phyloP scores from a whole-genome alignment of 2,797 vertebrate genomes.

The Falco rusticolus region DNA sequence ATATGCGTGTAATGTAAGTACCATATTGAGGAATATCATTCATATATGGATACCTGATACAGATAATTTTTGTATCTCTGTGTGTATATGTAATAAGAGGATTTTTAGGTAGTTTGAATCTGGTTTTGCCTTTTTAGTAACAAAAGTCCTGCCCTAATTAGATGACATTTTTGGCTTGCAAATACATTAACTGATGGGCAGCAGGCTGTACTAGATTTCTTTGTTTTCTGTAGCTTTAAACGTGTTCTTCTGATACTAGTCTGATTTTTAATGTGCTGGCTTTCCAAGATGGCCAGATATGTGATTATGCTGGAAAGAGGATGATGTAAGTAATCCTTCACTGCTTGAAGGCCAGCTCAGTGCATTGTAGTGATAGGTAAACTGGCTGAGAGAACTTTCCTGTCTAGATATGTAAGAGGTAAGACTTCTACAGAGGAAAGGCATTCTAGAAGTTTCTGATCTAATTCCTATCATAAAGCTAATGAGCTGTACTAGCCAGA shows the following conservation, averaged over 20 bases:
- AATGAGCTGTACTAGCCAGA: not conserved
- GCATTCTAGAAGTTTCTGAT: not conserved
- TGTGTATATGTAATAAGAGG: not conserved
- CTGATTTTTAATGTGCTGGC: not conserved
- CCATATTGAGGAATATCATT: not conserved
- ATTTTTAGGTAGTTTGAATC: not conserved
- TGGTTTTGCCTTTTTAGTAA: not conserved
- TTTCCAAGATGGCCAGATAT: not conserved
- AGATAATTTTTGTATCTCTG: not conserved
- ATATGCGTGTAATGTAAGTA: not conserved
- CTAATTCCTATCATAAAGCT: not conserved
- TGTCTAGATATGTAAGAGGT: not conserved
- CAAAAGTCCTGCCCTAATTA: not conserved
- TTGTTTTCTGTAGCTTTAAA: not conserved
- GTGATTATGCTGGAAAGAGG: not conserved
- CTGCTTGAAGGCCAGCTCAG: not conserved
- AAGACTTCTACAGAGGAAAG: not conserved
- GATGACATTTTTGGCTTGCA: not conserved
- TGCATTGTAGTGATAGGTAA: not conserved
- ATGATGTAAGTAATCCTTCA: not conserved
- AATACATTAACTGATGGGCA: not conserved
- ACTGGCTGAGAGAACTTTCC: not conserved
- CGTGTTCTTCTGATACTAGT: not conserved
- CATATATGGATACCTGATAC: not conserved
- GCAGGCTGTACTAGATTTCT: not conserved